Base-by-base conservation (phyloP, 2,888 invertebrate species). In the Scelioninae gen. 2 region DNA sequence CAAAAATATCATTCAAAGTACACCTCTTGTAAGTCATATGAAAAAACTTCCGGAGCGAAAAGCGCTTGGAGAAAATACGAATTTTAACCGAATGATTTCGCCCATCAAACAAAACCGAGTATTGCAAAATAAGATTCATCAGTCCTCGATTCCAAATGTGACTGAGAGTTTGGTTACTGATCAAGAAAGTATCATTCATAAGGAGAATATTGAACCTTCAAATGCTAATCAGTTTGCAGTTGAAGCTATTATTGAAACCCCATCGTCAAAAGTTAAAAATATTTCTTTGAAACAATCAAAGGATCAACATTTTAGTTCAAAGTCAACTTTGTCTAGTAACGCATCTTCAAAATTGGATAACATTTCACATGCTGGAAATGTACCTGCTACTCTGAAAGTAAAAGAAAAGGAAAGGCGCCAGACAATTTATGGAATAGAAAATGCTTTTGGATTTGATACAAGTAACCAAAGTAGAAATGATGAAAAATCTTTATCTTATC, bases 391-490 rank as follows among this genome's bases (percentile, higher is more conserved):
- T 25, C 25, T 6, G 6, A 25, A 25, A 25, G 9, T 31, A 6
- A 35, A 33, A 7, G 10, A 7, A 48, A 16, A 48, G 31, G 9
- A 31, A 25, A 5, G 7, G 13, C 0, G 6, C 2, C 7, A n/a
- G 35, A 13, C 19, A 33, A 18, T 7, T 9, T 63, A 46, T 16
- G n/a, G 50, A 25, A 11, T 64, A 15, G 53, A 53, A 5, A 64
- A 63, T 43, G 52, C 50, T 1, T 63, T 63, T 33, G 63, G 63
- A 10, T 63, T 63, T 50, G 50, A 48, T 46, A 16, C 18, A 2
- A 3, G 2, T 18, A n/a, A n/a, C n/a, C n/a, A n/a, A n/a, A 18
- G 3, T 11, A 11, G 11, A 3, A 5, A 35, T 2, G n/a, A 4
- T n/a, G 11, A 1, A 11, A 35, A n/a, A 11, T 4, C 5, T 11